These are phyloP conservation scores for Ptilonorhynchus violaceus DNA, from an alignment of 2,113 vertebrate genomes.

Conservation along the genomic window DNA sequence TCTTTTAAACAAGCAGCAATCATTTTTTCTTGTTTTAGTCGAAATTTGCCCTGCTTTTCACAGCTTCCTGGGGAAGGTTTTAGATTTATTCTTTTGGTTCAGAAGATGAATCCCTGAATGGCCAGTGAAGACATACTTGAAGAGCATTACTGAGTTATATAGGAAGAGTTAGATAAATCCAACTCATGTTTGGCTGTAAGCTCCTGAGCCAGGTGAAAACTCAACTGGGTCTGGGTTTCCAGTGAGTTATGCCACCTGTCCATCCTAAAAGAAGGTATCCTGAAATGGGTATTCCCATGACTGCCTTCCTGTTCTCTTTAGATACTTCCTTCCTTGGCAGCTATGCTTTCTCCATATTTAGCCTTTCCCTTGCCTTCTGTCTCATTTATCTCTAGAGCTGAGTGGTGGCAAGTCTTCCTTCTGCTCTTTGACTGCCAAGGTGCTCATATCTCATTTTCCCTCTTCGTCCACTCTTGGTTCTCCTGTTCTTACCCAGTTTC, in stretches of 20 bases:
- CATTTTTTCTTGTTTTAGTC: background rate
- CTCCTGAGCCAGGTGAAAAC: background rate
- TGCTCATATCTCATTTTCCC: background rate
- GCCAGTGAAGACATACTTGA: background rate
- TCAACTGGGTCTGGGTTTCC: background rate
- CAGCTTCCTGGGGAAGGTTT: background rate
- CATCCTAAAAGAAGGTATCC: background rate
- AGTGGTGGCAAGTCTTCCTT: background rate
- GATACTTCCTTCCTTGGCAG: background rate
- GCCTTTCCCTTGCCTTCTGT: background rate
- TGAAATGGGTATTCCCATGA: background rate
- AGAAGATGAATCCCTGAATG: background rate
- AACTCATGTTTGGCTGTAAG: background rate
- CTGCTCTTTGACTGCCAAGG: background rate
- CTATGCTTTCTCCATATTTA: slow-evolving; percentile 18
- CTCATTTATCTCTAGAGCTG: background rate
- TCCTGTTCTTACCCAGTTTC: background rate
- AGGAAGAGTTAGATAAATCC: background rate
- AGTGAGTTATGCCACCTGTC: slow-evolving; percentile 1
- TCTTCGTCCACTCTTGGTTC: background rate
- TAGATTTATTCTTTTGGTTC: background rate
- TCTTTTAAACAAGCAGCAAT: background rate
- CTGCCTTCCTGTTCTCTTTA: background rate
- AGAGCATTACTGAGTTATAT: background rate
- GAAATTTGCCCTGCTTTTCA: background rate